phyloP scores from a whole-genome alignment of 2,113 vertebrate genomes.

The Callopanchax toddi region DNA sequence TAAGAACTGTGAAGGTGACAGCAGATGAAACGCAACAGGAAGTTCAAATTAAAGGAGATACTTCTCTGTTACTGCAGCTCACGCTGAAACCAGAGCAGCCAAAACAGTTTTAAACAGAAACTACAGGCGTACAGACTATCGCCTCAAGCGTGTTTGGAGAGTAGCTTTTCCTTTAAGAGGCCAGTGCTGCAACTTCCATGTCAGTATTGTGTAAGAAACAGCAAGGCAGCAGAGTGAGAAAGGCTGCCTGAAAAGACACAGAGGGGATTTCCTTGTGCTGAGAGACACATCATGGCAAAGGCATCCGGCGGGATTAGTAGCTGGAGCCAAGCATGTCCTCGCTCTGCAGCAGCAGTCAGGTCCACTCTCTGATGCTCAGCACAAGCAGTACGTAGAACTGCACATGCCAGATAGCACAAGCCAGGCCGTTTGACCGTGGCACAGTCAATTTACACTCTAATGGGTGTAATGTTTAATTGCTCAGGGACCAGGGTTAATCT shows the following conservation, averaged over 20 bases:
- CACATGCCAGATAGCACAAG: conserved; percentile 4
- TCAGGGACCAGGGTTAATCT: conserved; percentile 58
- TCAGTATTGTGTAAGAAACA: conserved; percentile 29
- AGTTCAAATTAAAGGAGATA: conserved; percentile 19
- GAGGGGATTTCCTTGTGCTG: conserved; percentile 79
- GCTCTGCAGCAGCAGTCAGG: conserved; percentile 35
- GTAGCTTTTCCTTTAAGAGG: conserved; percentile 15
- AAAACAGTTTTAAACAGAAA: background rate
- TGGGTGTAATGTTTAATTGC: conserved; percentile 43
- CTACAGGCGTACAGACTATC: background rate
- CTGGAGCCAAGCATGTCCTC: conserved; percentile 67
- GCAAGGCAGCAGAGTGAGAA: conserved; percentile 27
- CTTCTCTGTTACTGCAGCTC: conserved; percentile 7
- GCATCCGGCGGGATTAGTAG: conserved; percentile 73
- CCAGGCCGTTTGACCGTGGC: conserved; percentile 1
- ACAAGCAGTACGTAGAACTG: conserved; percentile 3
- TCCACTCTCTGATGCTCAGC: conserved; percentile 39
- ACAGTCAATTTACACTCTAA: conserved; percentile 37
- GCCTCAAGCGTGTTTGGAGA: conserved; percentile 5
- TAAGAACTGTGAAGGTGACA: conserved; percentile 42
- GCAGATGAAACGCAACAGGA: conserved; percentile 34
- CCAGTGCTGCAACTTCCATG: conserved; percentile 9
- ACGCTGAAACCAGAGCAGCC: background rate
- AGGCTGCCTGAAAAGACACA: conserved; percentile 68
- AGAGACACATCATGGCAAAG: conserved; percentile 78